phyloP scores from a whole-genome alignment of 2,797 vertebrate genomes.

The Sebastes goodei region DNA sequence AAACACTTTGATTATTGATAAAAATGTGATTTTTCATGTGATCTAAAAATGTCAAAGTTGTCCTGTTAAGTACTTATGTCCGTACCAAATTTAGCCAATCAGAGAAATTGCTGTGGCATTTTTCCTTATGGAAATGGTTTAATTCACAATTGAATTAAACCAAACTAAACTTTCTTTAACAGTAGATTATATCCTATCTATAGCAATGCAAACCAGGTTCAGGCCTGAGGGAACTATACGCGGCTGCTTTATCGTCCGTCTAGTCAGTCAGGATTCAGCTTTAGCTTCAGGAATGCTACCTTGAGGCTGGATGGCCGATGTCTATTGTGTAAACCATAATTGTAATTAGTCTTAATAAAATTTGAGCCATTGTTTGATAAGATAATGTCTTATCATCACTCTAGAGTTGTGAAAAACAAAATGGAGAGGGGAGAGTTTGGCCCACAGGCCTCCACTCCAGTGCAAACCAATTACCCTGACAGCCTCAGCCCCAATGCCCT shows the following conservation, averaged over 20 bases:
- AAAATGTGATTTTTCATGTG: no score
- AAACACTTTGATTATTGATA: no score
- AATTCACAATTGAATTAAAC: conserved; percentile 5
- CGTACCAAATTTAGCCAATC: no score
- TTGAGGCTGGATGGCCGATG: background rate
- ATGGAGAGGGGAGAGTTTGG: conserved; percentile 38
- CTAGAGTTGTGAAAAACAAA: conserved; percentile 38
- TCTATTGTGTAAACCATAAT: conserved; percentile 11
- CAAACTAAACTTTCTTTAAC: background rate
- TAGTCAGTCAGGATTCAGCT: background rate
- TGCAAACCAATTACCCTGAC: conserved; percentile 72
- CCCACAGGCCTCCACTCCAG: conserved; percentile 38
- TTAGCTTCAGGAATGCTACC: conserved; percentile 24
- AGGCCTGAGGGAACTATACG: conserved; percentile 1
- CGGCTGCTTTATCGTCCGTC: background rate
- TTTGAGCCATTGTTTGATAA: conserved; percentile 33
- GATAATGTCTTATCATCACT: conserved; percentile 35
- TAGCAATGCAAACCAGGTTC: background rate
- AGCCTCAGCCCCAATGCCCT: conserved; percentile 57
- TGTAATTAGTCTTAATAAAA: conserved; percentile 39
- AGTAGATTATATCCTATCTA: background rate
- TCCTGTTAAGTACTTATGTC: no score
- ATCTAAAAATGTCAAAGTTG: no score
- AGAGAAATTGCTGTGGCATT: no score
- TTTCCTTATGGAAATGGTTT: no score